Evolutionary conservation across 2,797 vertebrate genomes (phyloP), one percentile per base, ranked within the genome.

Genomic region (Rhinatrema bivittatum): DNA sequence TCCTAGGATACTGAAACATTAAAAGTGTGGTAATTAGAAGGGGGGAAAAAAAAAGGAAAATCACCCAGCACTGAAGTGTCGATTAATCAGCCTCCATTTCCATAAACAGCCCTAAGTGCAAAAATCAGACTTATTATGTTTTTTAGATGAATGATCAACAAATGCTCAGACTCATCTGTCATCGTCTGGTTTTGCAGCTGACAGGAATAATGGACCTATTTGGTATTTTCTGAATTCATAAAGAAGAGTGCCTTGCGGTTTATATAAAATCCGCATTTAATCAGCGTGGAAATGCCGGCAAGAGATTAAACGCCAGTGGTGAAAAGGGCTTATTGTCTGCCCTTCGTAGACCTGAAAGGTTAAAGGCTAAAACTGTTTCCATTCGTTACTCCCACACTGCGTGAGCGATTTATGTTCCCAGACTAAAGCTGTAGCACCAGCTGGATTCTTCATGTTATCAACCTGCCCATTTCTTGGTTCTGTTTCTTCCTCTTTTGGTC

Each of bases 141-240:
- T 59, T 67, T 65, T 76, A 81, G 68, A 74, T 72, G 79, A 82
- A 73, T 66, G 60, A 82, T 78, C 73, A 78, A 60, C 58, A 75
- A 79, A 70, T 51, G 64, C 58, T 71, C 53, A 67, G 50, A 62
- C 50, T 73, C 70, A 73, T 84, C 65, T 57, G 62, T 81, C 73
- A 76, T 60, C 41, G 60, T 79, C 74, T 78, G 58, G 68, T 81
- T 86, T 76, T 70, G 53, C 39, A 26, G 26, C 50, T 68, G 68
- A 74, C 67, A 78, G 72, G 74, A 74, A 70, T 67, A 70, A 80
- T 50, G 50, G 72, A 70, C 49, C 43, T n/a, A n/a, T n/a, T n/a
- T 30, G 48, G 31, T 39, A 39, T 56, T 74, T 70, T 70, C 65
- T 56, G 62, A 77, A 78, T 73, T 72, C 59, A 62, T 75, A 65